Evolutionary conservation across 2,888 invertebrate species (phyloP), one percentile per base, ranked within the genome.

Genomic region (Callosobruchus maculatus): DNA sequence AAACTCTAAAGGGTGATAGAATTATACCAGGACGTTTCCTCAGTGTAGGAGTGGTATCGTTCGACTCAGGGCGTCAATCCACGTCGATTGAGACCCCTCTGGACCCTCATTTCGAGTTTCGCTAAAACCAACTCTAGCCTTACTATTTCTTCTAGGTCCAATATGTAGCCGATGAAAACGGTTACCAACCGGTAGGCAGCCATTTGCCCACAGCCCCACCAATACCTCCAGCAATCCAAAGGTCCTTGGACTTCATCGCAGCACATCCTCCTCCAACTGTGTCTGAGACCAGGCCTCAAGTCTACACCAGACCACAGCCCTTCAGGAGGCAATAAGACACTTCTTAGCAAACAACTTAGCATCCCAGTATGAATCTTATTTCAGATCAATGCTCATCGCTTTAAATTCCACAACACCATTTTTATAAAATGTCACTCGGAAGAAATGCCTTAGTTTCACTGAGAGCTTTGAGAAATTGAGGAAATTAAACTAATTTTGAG

Each of bases 51-150:
- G n/a, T n/a, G n/a, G n/a, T n/a, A n/a, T n/a, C n/a, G n/a, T n/a
- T n/a, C n/a, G n/a, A n/a, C n/a, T n/a, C n/a, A n/a, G n/a, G n/a
- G n/a, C n/a, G n/a, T n/a, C n/a, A n/a, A n/a, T n/a, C n/a, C n/a
- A n/a, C n/a, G n/a, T n/a, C n/a, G n/a, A n/a, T n/a, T n/a, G n/a
- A n/a, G n/a, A n/a, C n/a, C n/a, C n/a, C n/a, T n/a, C n/a, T n/a
- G n/a, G n/a, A n/a, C n/a, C n/a, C n/a, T n/a, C n/a, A n/a, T n/a
- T n/a, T n/a, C n/a, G n/a, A n/a, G n/a, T n/a, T n/a, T n/a, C n/a
- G n/a, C n/a, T n/a, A n/a, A 88, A 67, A 94, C 93, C 80, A 88
- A 68, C 68, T 21, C n/a, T n/a, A 67, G n/a, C 30, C 68, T 72
- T 68, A 72, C 31, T 69, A 69, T 68, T 68, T 68, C 18, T 68